A percentile compares a stretch with the other conserved stretches of the same genome.
Conservation (phyloP, 2,797 vertebrate species). For the Macropodus opercularis region DNA sequence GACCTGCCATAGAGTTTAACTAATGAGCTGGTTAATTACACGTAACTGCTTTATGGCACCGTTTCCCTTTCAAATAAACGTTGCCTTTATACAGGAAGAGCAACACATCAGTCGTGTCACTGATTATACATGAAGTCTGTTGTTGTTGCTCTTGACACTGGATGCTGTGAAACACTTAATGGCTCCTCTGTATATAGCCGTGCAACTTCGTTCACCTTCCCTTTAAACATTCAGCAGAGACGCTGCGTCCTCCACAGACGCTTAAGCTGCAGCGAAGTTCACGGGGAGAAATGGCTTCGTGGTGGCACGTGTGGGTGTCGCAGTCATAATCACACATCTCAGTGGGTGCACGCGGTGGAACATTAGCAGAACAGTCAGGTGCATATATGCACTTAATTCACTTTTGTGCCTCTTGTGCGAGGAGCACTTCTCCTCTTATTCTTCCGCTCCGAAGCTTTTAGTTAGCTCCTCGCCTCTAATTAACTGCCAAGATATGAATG, state of each 20-base stretch:
- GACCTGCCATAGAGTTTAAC: conserved; percentile 61
- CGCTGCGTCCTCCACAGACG: conserved; percentile 45
- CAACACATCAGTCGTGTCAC: conserved; percentile 31
- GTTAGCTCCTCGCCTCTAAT: conserved; percentile 70
- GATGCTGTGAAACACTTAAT: conserved; percentile 41
- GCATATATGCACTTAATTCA: conserved; percentile 53
- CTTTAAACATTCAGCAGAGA: conserved; percentile 51
- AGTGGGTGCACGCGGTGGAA: conserved; percentile 31
- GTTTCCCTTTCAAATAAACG: conserved; percentile 50
- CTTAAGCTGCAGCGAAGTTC: conserved; percentile 20
- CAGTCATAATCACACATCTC: conserved; percentile 43
- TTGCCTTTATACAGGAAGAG: conserved; percentile 30
- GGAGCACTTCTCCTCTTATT: conserved; percentile 49
- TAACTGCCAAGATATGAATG: conserved; percentile 77
- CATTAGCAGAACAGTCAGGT: conserved; percentile 45
- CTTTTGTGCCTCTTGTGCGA: conserved; percentile 43
- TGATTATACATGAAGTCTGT: conserved; percentile 43
- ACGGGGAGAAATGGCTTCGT: background rate
- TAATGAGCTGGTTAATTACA: conserved; percentile 70
- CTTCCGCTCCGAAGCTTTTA: conserved; percentile 62
- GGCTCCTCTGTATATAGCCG: conserved; percentile 23
- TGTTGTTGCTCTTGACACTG: conserved; percentile 20
- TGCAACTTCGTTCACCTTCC: background rate
- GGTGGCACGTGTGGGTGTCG: conserved; percentile 27
- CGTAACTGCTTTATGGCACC: conserved; percentile 43